These are phyloP conservation scores for Keiferia lycopersicella DNA, from an alignment of 2,888 invertebrate genomes.

Conservation along the genomic window DNA sequence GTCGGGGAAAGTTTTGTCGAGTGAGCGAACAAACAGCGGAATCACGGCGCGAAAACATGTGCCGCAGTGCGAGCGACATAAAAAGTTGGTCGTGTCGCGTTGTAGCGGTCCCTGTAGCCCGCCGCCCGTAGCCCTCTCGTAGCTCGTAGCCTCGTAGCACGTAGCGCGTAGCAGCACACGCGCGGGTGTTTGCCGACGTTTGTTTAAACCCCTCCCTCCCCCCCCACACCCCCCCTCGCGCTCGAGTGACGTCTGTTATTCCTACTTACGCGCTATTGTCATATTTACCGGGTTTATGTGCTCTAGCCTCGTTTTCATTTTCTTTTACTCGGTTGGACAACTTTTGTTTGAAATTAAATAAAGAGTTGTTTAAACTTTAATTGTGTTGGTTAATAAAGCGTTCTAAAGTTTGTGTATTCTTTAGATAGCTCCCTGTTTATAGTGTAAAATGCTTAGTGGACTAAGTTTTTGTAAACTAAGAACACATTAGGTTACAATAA, in stretches of 20 bases:
- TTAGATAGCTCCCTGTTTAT: not conserved
- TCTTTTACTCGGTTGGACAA: not conserved
- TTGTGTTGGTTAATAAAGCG: not conserved
- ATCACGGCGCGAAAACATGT: constrained; percentile 19
- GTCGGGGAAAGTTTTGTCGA: constrained; percentile 17
- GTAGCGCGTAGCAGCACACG: not conserved
- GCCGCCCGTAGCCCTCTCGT: constrained; percentile 11
- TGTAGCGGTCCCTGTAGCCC: constrained; percentile 7
- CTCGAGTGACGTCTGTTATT: constrained; percentile 12
- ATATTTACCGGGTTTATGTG: constrained; percentile 7
- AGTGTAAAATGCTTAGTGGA: too few species aligned
- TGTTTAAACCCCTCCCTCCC: not conserved
- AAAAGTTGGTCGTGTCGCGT: constrained; percentile 16
- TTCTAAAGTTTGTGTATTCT: not conserved
- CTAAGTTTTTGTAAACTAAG: too few species aligned
- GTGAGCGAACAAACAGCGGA: constrained; percentile 5
- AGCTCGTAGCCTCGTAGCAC: constrained; percentile 12
- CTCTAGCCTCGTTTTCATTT: not conserved
- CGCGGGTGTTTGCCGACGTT: constrained; percentile 1
- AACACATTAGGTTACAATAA: too few species aligned
- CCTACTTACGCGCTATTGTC: constrained; percentile 12
- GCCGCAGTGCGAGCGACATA: constrained; percentile 3
- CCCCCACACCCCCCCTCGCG: not conserved
- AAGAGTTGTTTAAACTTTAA: not conserved
- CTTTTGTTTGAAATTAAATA: not conserved